Conservation (phyloP, 2,113 vertebrate genomes). For the Tyto alba region DNA sequence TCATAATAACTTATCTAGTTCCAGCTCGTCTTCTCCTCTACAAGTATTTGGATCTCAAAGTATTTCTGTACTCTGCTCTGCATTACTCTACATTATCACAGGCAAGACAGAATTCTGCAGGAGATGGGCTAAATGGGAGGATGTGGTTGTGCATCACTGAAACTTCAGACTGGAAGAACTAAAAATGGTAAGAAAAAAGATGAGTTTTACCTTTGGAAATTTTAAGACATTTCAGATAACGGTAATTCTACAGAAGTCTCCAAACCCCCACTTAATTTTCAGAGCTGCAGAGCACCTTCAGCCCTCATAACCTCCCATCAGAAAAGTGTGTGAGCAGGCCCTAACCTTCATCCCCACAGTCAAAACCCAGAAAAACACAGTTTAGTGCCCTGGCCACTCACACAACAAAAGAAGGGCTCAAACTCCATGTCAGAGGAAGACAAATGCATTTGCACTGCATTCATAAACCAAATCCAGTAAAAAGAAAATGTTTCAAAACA, state of each 20-base stretch:
- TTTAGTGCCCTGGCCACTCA: background rate
- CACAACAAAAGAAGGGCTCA: background rate
- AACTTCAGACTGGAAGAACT: background rate
- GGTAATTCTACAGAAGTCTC: background rate
- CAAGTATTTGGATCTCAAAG: background rate
- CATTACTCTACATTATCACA: background rate
- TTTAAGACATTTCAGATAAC: background rate
- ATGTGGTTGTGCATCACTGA: background rate
- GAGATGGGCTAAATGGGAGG: background rate
- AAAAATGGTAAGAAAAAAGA: background rate
- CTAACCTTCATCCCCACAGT: background rate
- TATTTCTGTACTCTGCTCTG: background rate
- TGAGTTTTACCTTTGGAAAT: background rate
- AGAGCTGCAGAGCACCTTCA: background rate
- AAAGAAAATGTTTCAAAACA: conserved; percentile 6
- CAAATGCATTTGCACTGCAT: background rate
- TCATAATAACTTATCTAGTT: background rate
- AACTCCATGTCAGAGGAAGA: background rate
- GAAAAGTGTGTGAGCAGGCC: background rate
- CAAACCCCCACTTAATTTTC: background rate
- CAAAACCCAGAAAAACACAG: background rate
- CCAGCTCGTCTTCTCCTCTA: background rate
- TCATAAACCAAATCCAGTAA: background rate
- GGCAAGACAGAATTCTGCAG: background rate
- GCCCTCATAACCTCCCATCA: background rate